A percentile compares a stretch with the other conserved stretches of the same genome.
phyloP scores from a whole-genome alignment of 2,113 vertebrate genomes.

The Pagrus major region DNA sequence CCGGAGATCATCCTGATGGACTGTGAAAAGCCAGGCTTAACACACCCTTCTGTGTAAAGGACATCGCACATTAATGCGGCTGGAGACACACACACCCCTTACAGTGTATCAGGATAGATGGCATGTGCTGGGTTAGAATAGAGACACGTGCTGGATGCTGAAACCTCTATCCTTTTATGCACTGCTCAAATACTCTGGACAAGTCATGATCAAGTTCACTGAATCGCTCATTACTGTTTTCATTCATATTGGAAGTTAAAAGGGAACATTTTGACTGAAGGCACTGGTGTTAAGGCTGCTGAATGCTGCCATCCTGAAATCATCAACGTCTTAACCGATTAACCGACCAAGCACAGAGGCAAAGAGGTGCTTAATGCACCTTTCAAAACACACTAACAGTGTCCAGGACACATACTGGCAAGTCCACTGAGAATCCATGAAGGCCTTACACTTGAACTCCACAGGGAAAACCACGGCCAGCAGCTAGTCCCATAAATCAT shows the following conservation, averaged over 20 bases:
- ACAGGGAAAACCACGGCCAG: constrained; percentile 38
- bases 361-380: constrained; percentile 1
- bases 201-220: neutral
- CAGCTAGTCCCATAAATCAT: constrained; percentile 62
- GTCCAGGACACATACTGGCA: constrained; percentile 1
- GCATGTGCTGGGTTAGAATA: constrained; percentile 19
- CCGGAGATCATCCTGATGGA: constrained; percentile 75
- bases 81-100: constrained; percentile 40
- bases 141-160: constrained; percentile 13
- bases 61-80: constrained; percentile 55
- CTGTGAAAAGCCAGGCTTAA: constrained; percentile 80
- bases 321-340: neutral
- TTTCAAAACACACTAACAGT: constrained; percentile 19
- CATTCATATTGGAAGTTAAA: neutral
- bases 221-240: neutral
- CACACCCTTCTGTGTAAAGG: constrained; percentile 69
- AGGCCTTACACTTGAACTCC: constrained; percentile 49
- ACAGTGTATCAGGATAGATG: constrained; percentile 22
- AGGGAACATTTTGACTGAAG: neutral
- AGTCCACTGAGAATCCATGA: constrained; percentile 7
- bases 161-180: neutral
- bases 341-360: constrained; percentile 1
- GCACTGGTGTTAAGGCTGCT: too few species aligned
- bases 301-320: neutral
- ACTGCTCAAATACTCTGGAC: neutral